Evolutionary conservation across 2,888 invertebrate genomes (phyloP).

Genomic region (Allolobophora icterica): DNA sequence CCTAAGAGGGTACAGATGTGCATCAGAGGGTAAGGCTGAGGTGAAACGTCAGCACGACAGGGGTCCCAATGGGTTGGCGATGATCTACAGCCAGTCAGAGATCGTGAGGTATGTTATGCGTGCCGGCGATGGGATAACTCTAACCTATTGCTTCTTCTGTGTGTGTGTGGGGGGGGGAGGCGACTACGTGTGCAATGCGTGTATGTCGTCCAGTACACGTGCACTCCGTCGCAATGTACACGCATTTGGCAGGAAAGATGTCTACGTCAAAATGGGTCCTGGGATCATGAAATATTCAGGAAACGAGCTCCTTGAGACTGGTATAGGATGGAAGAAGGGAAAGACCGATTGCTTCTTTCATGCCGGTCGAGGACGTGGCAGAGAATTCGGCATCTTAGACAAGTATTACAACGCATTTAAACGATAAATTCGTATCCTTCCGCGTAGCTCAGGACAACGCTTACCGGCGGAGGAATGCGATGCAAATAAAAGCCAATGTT

Average conservation of each 20-base stretch:
- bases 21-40: not conserved
- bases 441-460: not conserved
- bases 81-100: not conserved
- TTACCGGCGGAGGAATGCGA: not conserved
- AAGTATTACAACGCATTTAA: not conserved
- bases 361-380: not conserved
- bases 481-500: not conserved
- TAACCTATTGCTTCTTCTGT: not conserved
- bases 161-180: too few relatives aligned
- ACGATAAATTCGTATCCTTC: constrained; percentile 1
- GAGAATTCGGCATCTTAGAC: not conserved
- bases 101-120: not conserved
- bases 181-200: not conserved
- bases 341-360: not conserved
- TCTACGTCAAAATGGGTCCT: not conserved
- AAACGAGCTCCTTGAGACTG: not conserved
- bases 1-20: not conserved
- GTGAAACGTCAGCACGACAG: not conserved
- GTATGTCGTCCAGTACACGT: not conserved
- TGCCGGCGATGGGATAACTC: not conserved
- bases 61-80: not conserved
- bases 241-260: not conserved
- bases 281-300: constrained; percentile 17
- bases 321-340: not conserved
- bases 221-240: not conserved